These are phyloP conservation scores for Chrysolina haemoptera DNA, from an alignment of 2,888 invertebrate species.

Conservation along the genomic window DNA sequence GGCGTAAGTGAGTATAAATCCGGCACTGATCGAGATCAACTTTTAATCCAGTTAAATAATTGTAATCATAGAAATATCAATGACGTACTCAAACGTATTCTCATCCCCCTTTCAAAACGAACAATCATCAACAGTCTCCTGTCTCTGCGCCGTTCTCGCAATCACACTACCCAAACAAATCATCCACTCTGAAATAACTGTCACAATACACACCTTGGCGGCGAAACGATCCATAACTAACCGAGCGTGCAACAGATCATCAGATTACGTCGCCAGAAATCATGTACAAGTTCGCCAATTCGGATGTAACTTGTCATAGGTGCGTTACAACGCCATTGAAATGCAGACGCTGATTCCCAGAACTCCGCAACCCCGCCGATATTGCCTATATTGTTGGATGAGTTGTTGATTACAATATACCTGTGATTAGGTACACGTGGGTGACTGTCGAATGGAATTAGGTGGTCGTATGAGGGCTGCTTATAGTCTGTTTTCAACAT, in stretches of 20 bases:
- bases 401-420: constrained; percentile 12
- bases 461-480: neutral
- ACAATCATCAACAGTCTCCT: no score
- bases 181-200: constrained; percentile 7
- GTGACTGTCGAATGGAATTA: neutral
- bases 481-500: no score
- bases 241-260: constrained; percentile 7
- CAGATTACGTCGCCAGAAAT: constrained; percentile 10
- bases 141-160: neutral
- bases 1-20: no score
- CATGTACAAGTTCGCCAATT: neutral
- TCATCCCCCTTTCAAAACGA: no score
- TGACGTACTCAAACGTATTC: no score
- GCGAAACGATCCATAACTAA: constrained; percentile 2
- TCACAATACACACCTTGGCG: neutral
- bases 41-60: no score
- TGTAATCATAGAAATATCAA: no score
- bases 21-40: no score
- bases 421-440: constrained; percentile 1
- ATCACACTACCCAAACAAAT: neutral
- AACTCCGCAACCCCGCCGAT: constrained; percentile 1
- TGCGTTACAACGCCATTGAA: neutral
- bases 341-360: constrained; percentile 1
- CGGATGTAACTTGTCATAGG: constrained; percentile 1
- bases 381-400: constrained; percentile 14